Base-by-base conservation (phyloP, 2,797 vertebrate species). In the Phyllotis vaccarum region DNA sequence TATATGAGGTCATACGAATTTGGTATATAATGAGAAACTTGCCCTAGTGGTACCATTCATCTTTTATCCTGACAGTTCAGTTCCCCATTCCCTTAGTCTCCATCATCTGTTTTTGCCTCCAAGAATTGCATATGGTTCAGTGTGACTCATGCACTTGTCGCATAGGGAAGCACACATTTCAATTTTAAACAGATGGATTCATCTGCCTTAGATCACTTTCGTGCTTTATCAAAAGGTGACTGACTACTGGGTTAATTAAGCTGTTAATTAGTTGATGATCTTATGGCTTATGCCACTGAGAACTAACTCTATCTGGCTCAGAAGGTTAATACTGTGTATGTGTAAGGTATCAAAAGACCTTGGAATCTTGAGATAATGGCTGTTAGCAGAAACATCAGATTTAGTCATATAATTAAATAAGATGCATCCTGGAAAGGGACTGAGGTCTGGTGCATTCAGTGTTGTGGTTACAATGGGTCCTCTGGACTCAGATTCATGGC, bases 191-290 rank as follows among this genome's bases (percentile, higher is more conserved):
- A 64, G 60, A 94, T n/a, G 91, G 46, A 74, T 95, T 87, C 46
- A 85, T 96, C n/a, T 96, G 94, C 87, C 83, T 88, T 89, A 90
- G 37, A 87, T 92, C 85, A 75, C 49, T 87, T 97, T 95, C 94
- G 1, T 43, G 11, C 22, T 86, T 92, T 94, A 37, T 92, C n/a
- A 85, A 62, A 76, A 81, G 87, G 52, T 89, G 64, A 75, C 83
- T 82, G 79, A 89, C 90, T n/a, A 66, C 13, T 82, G 87, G 40
- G 29, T 91, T 82, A 31, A 92, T 96, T 95, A 90, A 86, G 80
- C 74, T 49, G 66, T 87, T 85, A 79, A 89, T 91, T 86, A 89
- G 70, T 88, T 46, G 43, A 86, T 75, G 12, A 12, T n/a, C 14
- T 16, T 75, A 27, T 78, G 89, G 22, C 81, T 89, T 85, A 83